Evolutionary conservation across 1,140 invertebrate species (phyloP), one percentile per base, ranked within the genome.

Genomic region (Glossosoma conforme): DNA sequence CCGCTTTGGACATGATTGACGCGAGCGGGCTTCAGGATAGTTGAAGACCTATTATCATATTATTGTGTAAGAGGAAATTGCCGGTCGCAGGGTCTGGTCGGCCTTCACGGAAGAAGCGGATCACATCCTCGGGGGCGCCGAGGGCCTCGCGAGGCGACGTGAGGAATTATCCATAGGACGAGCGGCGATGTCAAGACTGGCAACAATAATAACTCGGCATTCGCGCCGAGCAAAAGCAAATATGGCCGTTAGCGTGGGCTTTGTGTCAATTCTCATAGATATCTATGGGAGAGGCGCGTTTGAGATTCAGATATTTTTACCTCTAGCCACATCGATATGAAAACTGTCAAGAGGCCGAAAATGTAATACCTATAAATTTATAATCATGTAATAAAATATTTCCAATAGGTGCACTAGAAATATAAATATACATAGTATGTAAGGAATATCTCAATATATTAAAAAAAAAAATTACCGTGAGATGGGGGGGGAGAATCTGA

Each of bases 1-100:
- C 60, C n/a, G 70, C 63, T 52, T 67, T 43, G 11, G 48, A 50
- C 48, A 50, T 50, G 35, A 14, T 25, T 13, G 9, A 38, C 20
- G 36, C 18, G 11, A 17, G 17, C 8, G 22, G 10, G 18, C 20
- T 14, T 38, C 15, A 20, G 18, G 13, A 49, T 30, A 48, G 19
- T 49, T 30, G 42, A 13, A 40, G 42, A 20, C 11, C 38, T 21
- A 41, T 37, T 30, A 20, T 41, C 46, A 41, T 49, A 41, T 49
- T 41, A 19, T 41, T 49, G n/a, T 25, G 15, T 3, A 10, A 42
- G 9, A 19, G 19, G 8, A 4, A 21, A 42, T n/a, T 3, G n/a
- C 25, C 4, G 9, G 3, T 24, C 9, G 9, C 3, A 42, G n/a
- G 18, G 15, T n/a, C n/a, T n/a, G n/a, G 24, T 8, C 24, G 24